These are phyloP conservation scores for Erpetoichthys calabaricus DNA, from an alignment of 2,797 vertebrate genomes.

Conservation along the genomic window DNA sequence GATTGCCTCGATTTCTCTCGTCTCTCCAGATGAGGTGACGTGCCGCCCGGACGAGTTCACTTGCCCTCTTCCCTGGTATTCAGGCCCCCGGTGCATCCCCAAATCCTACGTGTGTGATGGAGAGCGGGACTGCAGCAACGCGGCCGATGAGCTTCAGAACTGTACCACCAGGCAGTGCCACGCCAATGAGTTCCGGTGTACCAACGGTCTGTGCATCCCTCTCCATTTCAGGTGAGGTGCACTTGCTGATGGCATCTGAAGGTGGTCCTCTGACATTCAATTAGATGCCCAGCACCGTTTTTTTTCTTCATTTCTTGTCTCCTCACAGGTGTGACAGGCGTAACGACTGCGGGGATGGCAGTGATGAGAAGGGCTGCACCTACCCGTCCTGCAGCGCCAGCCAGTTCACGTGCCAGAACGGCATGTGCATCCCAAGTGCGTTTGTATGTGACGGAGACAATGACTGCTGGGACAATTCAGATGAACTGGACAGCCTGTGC, in stretches of 20 bases:
- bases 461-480: conserved; percentile 76
- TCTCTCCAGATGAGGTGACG: conserved; percentile 48
- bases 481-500: conserved; percentile 70
- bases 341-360: conserved; percentile 84
- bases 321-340: conserved; percentile 66
- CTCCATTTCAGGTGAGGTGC: conserved; percentile 48
- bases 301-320: conserved; percentile 14
- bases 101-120: conserved; percentile 67
- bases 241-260: background rate
- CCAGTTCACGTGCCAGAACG: conserved; percentile 82
- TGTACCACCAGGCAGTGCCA: conserved; percentile 72
- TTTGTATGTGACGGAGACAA: conserved; percentile 65
- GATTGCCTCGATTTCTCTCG: no score
- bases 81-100: conserved; percentile 63
- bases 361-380: conserved; percentile 67
- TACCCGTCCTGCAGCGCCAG: conserved; percentile 58
- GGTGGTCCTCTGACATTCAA: background rate
- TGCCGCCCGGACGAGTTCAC: conserved; percentile 66
- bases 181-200: conserved; percentile 65
- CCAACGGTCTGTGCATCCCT: conserved; percentile 67
- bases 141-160: conserved; percentile 75
- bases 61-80: conserved; percentile 50
- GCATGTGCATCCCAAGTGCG: conserved; percentile 55
- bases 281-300: no score
- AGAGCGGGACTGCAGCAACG: conserved; percentile 69